A percentile compares a stretch with the other conserved stretches of the same genome.
Evolutionary conservation across 2,797 vertebrate genomes (phyloP).

Genomic region (Acrossocheilus wenchowensis): DNA sequence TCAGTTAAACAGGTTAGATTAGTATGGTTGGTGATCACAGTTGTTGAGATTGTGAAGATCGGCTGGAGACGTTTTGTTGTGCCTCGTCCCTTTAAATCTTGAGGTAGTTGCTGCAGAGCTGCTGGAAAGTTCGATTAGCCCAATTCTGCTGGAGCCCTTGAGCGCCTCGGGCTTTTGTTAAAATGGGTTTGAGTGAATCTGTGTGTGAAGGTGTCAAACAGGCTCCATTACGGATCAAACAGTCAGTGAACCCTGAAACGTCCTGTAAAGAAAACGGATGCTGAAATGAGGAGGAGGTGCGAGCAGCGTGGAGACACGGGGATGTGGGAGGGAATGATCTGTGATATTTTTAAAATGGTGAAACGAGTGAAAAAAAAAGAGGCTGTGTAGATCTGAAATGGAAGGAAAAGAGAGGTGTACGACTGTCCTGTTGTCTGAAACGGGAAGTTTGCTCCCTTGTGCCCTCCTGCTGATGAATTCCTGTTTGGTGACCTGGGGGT

Average conservation of each 20-base stretch:
- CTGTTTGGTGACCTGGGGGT: conserved; percentile 16
- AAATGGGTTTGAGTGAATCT: neutral
- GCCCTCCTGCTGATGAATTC: conserved; percentile 35
- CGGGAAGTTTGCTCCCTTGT: conserved; percentile 43
- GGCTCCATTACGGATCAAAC: neutral
- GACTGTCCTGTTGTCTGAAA: conserved; percentile 33
- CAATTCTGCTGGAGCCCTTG: neutral
- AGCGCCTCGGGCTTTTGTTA: neutral
- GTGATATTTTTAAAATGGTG: conserved; percentile 27
- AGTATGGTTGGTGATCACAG: neutral
- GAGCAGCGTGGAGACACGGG: neutral
- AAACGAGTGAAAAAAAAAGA: neutral
- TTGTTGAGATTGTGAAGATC: neutral
- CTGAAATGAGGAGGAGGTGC: neutral
- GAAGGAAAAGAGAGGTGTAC: conserved; percentile 14
- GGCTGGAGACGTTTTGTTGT: neutral
- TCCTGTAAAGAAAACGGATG: neutral
- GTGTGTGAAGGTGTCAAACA: conserved; percentile 14
- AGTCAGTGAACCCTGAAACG: neutral
- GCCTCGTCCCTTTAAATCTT: neutral
- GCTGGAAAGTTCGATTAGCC: conserved; percentile 3
- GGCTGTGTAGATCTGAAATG: neutral
- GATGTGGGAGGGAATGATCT: neutral
- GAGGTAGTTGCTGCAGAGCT: neutral
- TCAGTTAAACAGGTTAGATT: neutral